phyloP scores from a whole-genome alignment of 2,797 vertebrate species.

The Falco biarmicus region DNA sequence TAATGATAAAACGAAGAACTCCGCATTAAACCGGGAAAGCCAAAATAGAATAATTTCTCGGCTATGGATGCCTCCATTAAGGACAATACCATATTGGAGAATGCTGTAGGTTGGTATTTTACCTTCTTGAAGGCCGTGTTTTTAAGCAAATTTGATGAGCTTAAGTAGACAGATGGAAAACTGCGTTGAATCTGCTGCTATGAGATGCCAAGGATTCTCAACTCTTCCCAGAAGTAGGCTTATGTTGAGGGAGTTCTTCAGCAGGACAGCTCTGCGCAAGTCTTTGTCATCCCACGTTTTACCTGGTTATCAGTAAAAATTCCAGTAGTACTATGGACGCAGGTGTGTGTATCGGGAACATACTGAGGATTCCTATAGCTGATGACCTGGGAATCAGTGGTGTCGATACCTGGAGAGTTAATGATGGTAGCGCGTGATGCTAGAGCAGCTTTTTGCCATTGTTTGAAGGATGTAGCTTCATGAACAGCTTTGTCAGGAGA shows the following conservation, averaged over 20 bases:
- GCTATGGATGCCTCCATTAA: slow-evolving; percentile 17
- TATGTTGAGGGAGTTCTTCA: background rate
- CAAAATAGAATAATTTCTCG: slow-evolving; percentile 7
- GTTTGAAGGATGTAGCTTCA: background rate
- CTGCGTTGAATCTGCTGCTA: slow-evolving; percentile 11
- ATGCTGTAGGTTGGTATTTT: slow-evolving; percentile 19
- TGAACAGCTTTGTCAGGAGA: background rate
- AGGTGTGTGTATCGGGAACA: background rate
- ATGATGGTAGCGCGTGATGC: background rate
- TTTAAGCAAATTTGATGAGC: slow-evolving; percentile 7
- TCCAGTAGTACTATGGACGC: background rate
- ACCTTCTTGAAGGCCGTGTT: background rate
- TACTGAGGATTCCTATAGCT: background rate
- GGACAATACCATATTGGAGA: slow-evolving; percentile 8
- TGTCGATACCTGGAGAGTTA: background rate
- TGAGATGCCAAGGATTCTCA: background rate
- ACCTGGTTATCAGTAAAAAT: background rate
- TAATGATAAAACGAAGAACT: slow-evolving; percentile 37
- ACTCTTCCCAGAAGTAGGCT: background rate
- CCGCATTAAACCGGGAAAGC: slow-evolving; percentile 9
- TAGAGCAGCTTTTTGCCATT: background rate
- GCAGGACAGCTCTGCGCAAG: background rate
- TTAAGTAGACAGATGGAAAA: slow-evolving; percentile 43
- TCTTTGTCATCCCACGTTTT: background rate
- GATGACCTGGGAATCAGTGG: background rate